A percentile compares a stretch with the other conserved stretches of the same genome.
These are phyloP conservation scores for Psittacara wagleri DNA, from an alignment of 2,113 vertebrate species.

Conservation along the genomic window DNA sequence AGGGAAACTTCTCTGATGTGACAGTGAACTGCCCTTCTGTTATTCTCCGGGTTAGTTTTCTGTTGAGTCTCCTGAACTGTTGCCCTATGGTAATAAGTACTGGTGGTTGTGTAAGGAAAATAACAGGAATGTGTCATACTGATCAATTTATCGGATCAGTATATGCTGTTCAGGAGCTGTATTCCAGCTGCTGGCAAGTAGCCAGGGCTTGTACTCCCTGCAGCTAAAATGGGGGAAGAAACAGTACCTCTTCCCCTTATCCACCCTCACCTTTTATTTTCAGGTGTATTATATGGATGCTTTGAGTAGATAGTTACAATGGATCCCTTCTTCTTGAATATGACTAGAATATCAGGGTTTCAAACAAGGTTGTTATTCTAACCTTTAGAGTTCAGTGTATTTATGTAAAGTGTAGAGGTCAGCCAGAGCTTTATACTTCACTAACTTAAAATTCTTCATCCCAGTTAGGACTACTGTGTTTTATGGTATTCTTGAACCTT, in stretches of 20 bases:
- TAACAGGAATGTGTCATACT: neutral
- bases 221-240: neutral
- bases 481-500: neutral
- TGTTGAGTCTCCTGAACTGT: neutral
- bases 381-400: constrained; percentile 21
- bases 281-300: neutral
- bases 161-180: neutral
- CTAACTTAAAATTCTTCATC: neutral
- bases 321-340: neutral
- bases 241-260: neutral
- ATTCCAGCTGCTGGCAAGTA: neutral
- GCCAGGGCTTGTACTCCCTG: neutral
- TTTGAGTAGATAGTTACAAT: constrained; percentile 8
- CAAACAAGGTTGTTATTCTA: constrained; percentile 2
- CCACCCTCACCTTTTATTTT: neutral
- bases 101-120: neutral
- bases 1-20: neutral
- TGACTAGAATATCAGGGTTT: neutral
- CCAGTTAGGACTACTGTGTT: neutral
- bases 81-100: neutral
- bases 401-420: constrained; percentile 10
- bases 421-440: neutral
- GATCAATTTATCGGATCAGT: neutral
- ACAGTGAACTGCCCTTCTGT: neutral
- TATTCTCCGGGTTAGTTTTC: neutral